Percentiles rank a stretch among this genome's conserved stretches.
phyloP scores from a whole-genome alignment of 1,140 invertebrate species.

The Artemia franciscana region DNA sequence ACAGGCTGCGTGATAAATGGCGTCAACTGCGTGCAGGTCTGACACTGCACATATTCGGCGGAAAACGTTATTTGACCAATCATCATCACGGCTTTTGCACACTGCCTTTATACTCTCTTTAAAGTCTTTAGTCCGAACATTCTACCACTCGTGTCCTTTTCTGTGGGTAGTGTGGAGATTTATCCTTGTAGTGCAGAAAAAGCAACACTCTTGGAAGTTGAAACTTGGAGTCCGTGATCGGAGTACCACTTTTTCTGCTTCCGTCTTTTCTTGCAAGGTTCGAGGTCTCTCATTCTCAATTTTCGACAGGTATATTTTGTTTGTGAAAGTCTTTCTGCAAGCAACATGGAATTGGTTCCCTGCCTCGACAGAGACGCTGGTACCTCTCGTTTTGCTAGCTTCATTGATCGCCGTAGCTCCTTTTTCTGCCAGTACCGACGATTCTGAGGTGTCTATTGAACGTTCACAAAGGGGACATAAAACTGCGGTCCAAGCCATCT shows the following conservation, averaged over 20 bases:
- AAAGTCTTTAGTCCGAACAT: background rate
- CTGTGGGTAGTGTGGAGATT: background rate
- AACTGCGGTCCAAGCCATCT: too few species aligned
- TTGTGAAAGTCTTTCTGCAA: background rate
- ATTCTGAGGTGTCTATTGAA: too few species aligned
- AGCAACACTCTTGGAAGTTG: background rate
- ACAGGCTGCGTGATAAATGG: background rate
- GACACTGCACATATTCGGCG: background rate
- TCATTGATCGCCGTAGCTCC: too few species aligned
- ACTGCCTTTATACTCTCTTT: background rate
- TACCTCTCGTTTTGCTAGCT: background rate
- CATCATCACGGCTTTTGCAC: background rate
- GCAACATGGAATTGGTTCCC: background rate
- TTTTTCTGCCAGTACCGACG: too few species aligned
- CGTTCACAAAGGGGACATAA: too few species aligned
- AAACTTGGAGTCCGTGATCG: background rate
- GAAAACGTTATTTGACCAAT: background rate
- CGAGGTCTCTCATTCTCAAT: background rate
- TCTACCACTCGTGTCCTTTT: background rate
- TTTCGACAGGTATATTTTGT: background rate
- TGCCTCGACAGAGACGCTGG: background rate
- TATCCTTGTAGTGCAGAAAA: background rate
- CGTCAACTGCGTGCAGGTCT: background rate
- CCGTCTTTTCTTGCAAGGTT: background rate
- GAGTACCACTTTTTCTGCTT: background rate